Conservation (phyloP, 2,888 invertebrate species). For the Acronicta leporina region DNA sequence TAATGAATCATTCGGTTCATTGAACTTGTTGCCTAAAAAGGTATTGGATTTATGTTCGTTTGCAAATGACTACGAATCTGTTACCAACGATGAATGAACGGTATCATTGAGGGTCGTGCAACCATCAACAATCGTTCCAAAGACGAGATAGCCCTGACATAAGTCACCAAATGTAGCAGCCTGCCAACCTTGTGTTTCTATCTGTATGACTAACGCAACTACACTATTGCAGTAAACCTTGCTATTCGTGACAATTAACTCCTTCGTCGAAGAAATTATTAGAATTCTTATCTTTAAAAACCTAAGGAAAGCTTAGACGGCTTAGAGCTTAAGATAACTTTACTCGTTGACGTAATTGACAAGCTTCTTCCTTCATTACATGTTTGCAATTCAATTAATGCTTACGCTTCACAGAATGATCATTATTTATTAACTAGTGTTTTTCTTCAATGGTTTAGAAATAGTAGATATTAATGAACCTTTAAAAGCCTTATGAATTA, state of each 20-base stretch:
- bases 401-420: constrained; percentile 18
- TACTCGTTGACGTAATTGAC: constrained; percentile 49
- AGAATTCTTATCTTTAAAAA: constrained; percentile 28
- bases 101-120: constrained; percentile 65
- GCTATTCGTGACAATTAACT: constrained; percentile 64
- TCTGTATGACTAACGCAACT: constrained; percentile 72
- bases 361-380: constrained; percentile 34
- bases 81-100: constrained; percentile 71
- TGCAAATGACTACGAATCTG: constrained; percentile 66
- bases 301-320: constrained; percentile 40
- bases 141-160: constrained; percentile 83
- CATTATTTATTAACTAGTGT: constrained; percentile 14
- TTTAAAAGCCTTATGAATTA: constrained; percentile 20
- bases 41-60: constrained; percentile 65
- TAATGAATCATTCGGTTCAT: constrained; percentile 76
- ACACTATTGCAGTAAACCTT: constrained; percentile 64
- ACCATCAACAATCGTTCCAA: constrained; percentile 66
- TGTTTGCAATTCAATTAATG: constrained; percentile 44
- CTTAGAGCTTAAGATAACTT: constrained; percentile 56
- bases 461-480: constrained; percentile 6
- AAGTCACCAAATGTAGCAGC: constrained; percentile 85
- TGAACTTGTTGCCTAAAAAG: constrained; percentile 72
- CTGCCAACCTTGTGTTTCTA: constrained; percentile 84
- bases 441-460: constrained; percentile 18
- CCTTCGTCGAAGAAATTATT: constrained; percentile 52